phyloP scores from a whole-genome alignment of 2,888 invertebrate genomes.

The Leptinotarsa tumamoca region DNA sequence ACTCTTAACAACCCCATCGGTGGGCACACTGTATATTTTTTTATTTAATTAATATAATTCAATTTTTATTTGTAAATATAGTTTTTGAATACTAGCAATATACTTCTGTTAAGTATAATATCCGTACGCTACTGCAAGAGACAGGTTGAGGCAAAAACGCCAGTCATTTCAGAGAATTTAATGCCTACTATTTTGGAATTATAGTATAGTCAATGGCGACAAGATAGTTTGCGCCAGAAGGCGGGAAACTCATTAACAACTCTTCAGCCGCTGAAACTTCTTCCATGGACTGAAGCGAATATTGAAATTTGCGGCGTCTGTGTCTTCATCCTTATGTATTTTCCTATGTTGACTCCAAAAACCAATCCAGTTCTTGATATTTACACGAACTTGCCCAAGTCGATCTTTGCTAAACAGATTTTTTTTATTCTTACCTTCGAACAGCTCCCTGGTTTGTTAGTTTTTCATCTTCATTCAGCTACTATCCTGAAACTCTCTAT shows the following conservation, averaged over 20 bases:
- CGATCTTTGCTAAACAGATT: not conserved
- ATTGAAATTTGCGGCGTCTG: slow-evolving; percentile 1
- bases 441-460: not conserved
- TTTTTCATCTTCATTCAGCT: not conserved
- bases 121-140: too few relatives aligned
- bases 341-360: not conserved
- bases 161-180: too few relatives aligned
- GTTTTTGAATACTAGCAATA: too few relatives aligned
- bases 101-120: too few relatives aligned
- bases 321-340: not conserved
- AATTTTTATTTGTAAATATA: too few relatives aligned
- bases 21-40: too few relatives aligned
- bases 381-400: slow-evolving; percentile 4
- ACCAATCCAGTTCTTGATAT: not conserved
- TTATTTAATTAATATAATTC: too few relatives aligned
- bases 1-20: too few relatives aligned
- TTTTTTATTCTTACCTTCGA: not conserved
- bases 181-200: too few relatives aligned
- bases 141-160: too few relatives aligned
- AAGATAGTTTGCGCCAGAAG: slow-evolving; percentile 1
- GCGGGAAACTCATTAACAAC: not conserved
- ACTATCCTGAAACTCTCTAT: too few relatives aligned
- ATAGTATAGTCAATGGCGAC: slow-evolving; percentile 2
- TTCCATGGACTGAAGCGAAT: slow-evolving; percentile 9
- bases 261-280: not conserved